Evolutionary conservation across 2,888 invertebrate genomes (phyloP).

Genomic region (Drosophila recens): DNA sequence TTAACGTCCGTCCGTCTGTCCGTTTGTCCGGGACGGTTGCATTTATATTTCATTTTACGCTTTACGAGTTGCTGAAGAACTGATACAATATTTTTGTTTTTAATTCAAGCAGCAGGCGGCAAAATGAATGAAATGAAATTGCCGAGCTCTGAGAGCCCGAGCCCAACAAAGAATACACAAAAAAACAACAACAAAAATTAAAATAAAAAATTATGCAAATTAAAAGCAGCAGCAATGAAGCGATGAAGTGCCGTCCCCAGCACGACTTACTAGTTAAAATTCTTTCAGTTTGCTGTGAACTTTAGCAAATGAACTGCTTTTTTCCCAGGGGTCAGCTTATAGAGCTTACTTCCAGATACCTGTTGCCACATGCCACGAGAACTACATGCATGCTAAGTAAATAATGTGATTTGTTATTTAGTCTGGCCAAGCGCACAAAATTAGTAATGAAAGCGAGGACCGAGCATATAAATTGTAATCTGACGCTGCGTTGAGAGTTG

Average conservation of each 20-base stretch:
- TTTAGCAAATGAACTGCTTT: constrained; percentile 15
- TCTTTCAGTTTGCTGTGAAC: constrained; percentile 18
- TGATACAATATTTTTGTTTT: constrained; percentile 78
- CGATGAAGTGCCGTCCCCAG: constrained; percentile 24
- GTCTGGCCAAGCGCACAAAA: constrained; percentile 55
- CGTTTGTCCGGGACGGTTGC: constrained; percentile 33
- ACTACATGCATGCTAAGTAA: constrained; percentile 56
- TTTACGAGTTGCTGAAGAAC: constrained; percentile 67
- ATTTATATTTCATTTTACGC: constrained; percentile 76
- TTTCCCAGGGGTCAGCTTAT: constrained; percentile 28
- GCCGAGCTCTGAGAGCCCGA: constrained; percentile 30
- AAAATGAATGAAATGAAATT: constrained; percentile 46
- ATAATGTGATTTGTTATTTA: constrained; percentile 77
- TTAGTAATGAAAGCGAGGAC: constrained; percentile 70
- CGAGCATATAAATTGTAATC: constrained; percentile 75
- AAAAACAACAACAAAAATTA: constrained; percentile 10
- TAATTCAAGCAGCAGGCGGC: constrained; percentile 54
- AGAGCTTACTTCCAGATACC: constrained; percentile 18
- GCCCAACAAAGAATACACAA: constrained; percentile 49
- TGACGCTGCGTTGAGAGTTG: constrained; percentile 57
- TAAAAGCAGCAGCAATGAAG: constrained; percentile 44
- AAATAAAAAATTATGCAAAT: constrained; percentile 71
- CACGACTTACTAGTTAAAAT: constrained; percentile 51
- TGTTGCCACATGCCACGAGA: constrained; percentile 10
- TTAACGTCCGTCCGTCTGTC: constrained; percentile 42